These are phyloP conservation scores for Arrhamphus sclerolepis DNA, from an alignment of 2,797 vertebrate species.

Conservation along the genomic window DNA sequence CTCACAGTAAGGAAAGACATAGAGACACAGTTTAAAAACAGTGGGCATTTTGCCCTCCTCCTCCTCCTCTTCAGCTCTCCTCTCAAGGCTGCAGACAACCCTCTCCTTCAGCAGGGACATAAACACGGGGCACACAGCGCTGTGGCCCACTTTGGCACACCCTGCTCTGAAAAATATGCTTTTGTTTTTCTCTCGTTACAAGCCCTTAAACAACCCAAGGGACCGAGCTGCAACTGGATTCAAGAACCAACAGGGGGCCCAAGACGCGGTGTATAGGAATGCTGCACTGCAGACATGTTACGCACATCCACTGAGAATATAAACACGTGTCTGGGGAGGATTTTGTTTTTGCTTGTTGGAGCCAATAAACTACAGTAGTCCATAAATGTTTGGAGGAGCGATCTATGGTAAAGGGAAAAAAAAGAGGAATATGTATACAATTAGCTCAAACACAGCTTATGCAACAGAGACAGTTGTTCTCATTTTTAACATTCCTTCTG, in stretches of 20 bases:
- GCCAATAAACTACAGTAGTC: no score
- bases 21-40: slow-evolving; percentile 86
- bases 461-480: neutral
- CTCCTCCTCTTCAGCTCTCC: slow-evolving; percentile 20
- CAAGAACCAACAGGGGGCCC: slow-evolving; percentile 66
- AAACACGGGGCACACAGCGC: slow-evolving; percentile 47
- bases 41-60: slow-evolving; percentile 66
- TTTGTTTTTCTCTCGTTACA: slow-evolving; percentile 63
- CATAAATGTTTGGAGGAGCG: no score
- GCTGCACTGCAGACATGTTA: slow-evolving; percentile 48
- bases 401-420: no score
- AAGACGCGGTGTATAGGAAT: neutral
- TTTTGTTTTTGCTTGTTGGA: neutral
- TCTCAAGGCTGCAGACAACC: slow-evolving; percentile 45
- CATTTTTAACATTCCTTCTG: neutral
- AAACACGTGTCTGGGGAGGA: slow-evolving; percentile 26
- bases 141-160: slow-evolving; percentile 51
- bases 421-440: no score
- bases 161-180: slow-evolving; percentile 65
- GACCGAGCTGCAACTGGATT: slow-evolving; percentile 42
- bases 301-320: slow-evolving; percentile 27
- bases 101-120: slow-evolving; percentile 61
- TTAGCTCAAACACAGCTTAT: no score
- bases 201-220: slow-evolving; percentile 60
- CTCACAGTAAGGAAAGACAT: slow-evolving; percentile 81